Evolutionary conservation across 2,888 invertebrate species (phyloP), one percentile per base, ranked within the genome.

Genomic region (Villa cingulata): DNA sequence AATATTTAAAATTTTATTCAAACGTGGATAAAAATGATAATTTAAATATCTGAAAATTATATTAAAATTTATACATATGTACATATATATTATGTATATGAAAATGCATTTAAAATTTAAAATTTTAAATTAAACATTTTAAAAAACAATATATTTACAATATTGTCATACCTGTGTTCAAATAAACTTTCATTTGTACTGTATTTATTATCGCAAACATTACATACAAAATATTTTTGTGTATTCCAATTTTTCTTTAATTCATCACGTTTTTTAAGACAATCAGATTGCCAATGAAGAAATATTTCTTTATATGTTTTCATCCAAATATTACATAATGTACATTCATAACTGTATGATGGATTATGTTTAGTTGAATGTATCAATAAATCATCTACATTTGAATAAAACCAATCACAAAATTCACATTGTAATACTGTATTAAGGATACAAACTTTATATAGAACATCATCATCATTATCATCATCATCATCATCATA

Each of bases 351-450:
- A 0, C 63, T 64, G 2, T 58, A 55, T 23, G 57, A 56, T 1
- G 65, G 61, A 46, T 59, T 51, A 52, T 69, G 68, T 2, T 58
- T 57, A 7, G 63, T 59, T 9, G 66, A 62, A 41, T 69, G 68
- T 2, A 57, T 48, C 7, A 68, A 56, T 29, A 79, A 56, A 39
- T 68, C 63, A 1, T 68, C 66, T 40, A 72, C 69, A 42, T 77
- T 74, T 0, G 72, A 70, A 54, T 75, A 79, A 1, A 74, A 69
- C 38, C 72, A 70, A 54, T 77, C 77, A 55, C 78, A 79, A 56
- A 74, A 78, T 59, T 78, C 78, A 52, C 78, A 78, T 57, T 78
- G 77, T 29, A 75, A 62, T 6, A 77, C 59, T 29, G 63, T 62
- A 43, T 57, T 57, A 15, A 67, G 45, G 3, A 67, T 58, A 1